Conservation (phyloP, 2,888 invertebrate genomes). For the Caenorhabditis sp. region DNA sequence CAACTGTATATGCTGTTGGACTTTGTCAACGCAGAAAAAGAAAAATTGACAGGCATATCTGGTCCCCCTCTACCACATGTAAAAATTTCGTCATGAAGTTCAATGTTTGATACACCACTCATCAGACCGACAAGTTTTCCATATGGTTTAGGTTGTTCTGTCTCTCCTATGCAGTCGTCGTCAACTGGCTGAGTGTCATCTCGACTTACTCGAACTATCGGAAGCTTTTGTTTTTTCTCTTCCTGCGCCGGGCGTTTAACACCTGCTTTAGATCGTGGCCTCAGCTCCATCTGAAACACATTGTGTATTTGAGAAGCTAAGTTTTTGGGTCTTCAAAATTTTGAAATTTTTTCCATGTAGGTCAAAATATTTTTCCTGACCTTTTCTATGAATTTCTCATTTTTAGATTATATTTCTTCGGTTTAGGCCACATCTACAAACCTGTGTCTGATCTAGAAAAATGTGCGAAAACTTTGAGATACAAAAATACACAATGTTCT, state of each 20-base stretch:
- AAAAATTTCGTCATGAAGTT: slow-evolving; percentile 23
- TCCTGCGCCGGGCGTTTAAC: neutral
- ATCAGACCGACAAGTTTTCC: slow-evolving; percentile 22
- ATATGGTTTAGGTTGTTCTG: slow-evolving; percentile 15
- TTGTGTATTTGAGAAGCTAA: too few relatives aligned
- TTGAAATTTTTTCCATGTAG: too few relatives aligned
- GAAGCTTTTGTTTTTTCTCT: neutral
- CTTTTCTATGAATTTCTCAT: too few relatives aligned
- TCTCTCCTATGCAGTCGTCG: slow-evolving; percentile 18
- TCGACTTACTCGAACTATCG: neutral
- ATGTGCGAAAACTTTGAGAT: too few relatives aligned
- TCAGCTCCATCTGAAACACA: neutral
- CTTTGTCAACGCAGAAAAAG: slow-evolving; percentile 9
- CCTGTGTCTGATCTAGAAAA: too few relatives aligned
- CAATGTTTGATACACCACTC: slow-evolving; percentile 22
- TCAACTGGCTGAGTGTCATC: slow-evolving; percentile 37
- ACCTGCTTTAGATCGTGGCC: neutral
- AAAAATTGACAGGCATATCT: slow-evolving; percentile 13
- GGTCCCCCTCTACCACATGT: slow-evolving; percentile 31
- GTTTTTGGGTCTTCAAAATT: too few relatives aligned
- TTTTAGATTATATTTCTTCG: too few relatives aligned
- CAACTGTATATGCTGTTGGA: slow-evolving; percentile 21
- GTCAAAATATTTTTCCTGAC: too few relatives aligned
- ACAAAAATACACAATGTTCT: too few relatives aligned
- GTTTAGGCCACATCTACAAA: too few relatives aligned